Evolutionary conservation across 2,113 vertebrate species (phyloP), one percentile per base, ranked within the genome.

Genomic region (Irena cyanogastra): DNA sequence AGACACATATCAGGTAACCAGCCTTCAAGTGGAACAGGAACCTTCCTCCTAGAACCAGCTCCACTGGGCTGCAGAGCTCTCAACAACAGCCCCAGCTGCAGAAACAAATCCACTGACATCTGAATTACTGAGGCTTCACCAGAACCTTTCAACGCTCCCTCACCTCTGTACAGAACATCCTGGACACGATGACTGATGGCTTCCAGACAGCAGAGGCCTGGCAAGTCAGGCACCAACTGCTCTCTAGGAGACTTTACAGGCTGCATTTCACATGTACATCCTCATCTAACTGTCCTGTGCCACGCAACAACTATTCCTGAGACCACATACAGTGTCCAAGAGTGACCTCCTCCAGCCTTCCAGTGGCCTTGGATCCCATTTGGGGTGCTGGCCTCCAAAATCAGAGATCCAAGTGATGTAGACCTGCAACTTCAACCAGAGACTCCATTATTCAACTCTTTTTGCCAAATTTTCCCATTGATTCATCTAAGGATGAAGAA

Each of bases 61-160:
- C 60, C 0, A 6, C 68, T 52, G 63, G 63, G 63, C 87, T 71
- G 47, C 30, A 64, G 68, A 84, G 56, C 61, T 93, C 63, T 65
- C 70, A 71, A 39, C 92, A 81, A 78, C 65, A 83, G 66, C 50
- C 52, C 27, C 0, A 2, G 37, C 74, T 86, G 61, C 35, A 87
- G 70, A 90, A 95, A 90, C 79, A 93, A 95, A 95, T 17, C 71
- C 49, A 63, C 35, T 86, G 93, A 95, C 78, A 96, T 83, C 63
- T 94, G 82, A 94, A 89, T 70, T 69, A 92, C 63, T 66, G 87
- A 83, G 82, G 72, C 63, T 95, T 74, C 84, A 89, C 71, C 66
- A 90, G 70, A 72, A 76, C 30, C 77, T 94, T 92, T 93, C 89
- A 94, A 76, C 35, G 0, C 69, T 82, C 37, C 90, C 78, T 77